Percentiles rank a stretch among this genome's conserved stretches.
phyloP scores from a whole-genome alignment of 2,113 vertebrate species.

The Pelobates fuscus region DNA sequence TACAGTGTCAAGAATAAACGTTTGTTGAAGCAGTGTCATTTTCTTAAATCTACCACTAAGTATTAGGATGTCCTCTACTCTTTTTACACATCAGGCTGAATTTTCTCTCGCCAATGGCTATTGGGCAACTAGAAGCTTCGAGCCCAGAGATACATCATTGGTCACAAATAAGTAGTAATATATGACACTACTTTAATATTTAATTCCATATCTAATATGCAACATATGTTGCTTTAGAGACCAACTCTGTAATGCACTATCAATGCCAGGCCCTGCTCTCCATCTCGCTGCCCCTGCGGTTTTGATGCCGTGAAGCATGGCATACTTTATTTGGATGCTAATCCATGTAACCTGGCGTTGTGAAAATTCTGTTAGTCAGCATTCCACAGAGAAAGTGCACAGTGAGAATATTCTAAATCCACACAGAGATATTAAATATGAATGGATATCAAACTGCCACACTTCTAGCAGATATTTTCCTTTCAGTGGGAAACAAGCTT shows the following conservation, averaged over 20 bases:
- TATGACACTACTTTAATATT: no score
- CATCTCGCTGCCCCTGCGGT: neutral
- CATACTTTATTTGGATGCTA: neutral
- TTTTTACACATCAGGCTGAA: no score
- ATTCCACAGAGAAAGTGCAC: constrained; percentile 3
- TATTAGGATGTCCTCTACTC: no score
- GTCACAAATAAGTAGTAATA: no score
- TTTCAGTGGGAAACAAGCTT: constrained; percentile 7
- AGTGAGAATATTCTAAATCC: neutral
- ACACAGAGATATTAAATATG: constrained; percentile 26
- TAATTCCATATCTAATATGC: no score
- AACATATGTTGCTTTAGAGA: no score
- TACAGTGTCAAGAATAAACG: no score
- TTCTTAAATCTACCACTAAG: no score
- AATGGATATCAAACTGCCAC: constrained; percentile 34
- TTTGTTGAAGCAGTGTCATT: no score
- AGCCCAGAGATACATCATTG: no score
- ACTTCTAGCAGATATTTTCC: constrained; percentile 27
- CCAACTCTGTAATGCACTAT: neutral
- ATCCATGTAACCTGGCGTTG: neutral
- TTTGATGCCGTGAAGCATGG: neutral
- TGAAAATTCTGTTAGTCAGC: constrained; percentile 18
- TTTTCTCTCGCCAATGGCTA: no score
- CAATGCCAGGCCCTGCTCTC: neutral
- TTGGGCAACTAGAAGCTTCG: no score